phyloP scores from a whole-genome alignment of 1,140 invertebrate species.

The Eumeta japonica region DNA sequence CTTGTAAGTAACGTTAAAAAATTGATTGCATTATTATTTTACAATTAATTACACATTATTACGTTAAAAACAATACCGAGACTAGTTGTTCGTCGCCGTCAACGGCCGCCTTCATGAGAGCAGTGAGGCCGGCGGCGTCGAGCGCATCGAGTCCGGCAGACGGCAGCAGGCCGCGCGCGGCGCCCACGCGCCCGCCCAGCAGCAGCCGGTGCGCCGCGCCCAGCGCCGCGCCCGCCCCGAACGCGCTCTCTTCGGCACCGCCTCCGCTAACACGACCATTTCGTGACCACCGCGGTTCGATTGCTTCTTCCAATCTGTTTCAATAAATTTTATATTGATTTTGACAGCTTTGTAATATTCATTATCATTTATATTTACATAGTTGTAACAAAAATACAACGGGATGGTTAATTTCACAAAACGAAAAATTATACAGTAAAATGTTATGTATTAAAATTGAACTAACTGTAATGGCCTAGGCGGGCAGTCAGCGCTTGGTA shows the following conservation, averaged over 20 bases:
- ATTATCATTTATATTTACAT: not conserved
- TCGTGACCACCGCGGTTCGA: constrained; percentile 41
- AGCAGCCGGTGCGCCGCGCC: constrained; percentile 81
- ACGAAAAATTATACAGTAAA: not conserved
- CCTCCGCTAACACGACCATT: constrained; percentile 27
- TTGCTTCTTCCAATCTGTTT: constrained; percentile 36
- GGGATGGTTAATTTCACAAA: not conserved
- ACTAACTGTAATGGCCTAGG: constrained; percentile 64
- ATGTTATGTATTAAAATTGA: constrained; percentile 1
- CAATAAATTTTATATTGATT: too few species aligned
- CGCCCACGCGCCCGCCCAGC: constrained; percentile 71
- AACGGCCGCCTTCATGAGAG: constrained; percentile 78
- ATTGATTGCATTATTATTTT: not conserved
- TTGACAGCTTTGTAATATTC: not conserved
- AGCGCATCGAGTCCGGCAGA: constrained; percentile 72
- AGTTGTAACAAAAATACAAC: not conserved
- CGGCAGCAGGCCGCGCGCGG: constrained; percentile 75
- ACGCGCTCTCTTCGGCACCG: constrained; percentile 29
- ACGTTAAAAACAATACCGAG: constrained; percentile 33
- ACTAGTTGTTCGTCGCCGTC: constrained; percentile 77
- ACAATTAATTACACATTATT: not conserved
- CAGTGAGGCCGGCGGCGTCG: constrained; percentile 76
- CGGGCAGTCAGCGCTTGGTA: constrained; percentile 87
- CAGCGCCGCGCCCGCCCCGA: constrained; percentile 64
- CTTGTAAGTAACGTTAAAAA: constrained; percentile 8